A percentile compares a stretch with the other conserved stretches of the same genome.
Conservation (phyloP, 23 tunicate genomes). For the Trididemnum miniatum region DNA sequence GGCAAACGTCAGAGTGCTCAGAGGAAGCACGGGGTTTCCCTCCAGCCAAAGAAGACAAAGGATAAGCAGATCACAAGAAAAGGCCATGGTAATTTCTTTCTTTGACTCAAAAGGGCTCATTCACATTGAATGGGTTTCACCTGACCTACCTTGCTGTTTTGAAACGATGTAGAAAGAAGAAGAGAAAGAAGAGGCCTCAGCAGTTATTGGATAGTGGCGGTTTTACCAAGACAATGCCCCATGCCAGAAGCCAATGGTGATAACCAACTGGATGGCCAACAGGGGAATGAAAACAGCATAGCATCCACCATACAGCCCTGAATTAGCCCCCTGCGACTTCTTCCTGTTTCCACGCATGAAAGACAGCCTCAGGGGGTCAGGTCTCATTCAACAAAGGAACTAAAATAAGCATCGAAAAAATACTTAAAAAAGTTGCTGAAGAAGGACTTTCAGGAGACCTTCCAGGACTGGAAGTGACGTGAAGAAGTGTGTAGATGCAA, state of each 20-base stretch:
- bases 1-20: no score
- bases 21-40: not conserved
- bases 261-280: slow-evolving; percentile 18
- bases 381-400: not conserved
- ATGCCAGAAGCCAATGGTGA: not conserved
- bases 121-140: no score
- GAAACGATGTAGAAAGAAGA: no score
- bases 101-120: not conserved
- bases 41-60: not conserved
- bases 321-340: no score
- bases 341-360: no score
- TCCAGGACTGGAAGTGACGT: no score
- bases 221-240: no score
- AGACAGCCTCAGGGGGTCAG: slow-evolving; percentile 10
- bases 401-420: no score
- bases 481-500: no score
- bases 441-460: slow-evolving; percentile 8
- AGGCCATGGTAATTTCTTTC: not conserved
- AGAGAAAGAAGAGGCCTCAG: no score
- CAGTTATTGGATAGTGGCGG: no score
- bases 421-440: not conserved
- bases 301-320: slow-evolving; percentile 10
- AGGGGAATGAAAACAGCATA: no score
- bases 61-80: not conserved
- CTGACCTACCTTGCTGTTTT: not conserved